These are phyloP conservation scores for Glyptemys insculpta DNA, from an alignment of 2,797 vertebrate genomes.

Conservation along the genomic window DNA sequence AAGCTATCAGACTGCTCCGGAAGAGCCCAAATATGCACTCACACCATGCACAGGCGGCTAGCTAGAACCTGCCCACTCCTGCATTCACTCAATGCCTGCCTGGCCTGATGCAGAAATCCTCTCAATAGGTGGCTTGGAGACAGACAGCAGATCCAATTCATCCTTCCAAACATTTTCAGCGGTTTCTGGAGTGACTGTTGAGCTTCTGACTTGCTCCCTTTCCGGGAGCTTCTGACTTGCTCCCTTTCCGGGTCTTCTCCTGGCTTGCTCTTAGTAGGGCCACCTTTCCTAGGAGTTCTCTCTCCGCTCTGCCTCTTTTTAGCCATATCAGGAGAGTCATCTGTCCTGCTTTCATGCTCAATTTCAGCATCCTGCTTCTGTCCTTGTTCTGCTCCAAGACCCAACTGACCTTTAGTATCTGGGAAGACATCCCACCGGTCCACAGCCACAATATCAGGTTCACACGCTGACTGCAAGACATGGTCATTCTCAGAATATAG, in stretches of 20 bases:
- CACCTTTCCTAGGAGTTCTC: conserved; percentile 3
- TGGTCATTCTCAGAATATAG: conserved; percentile 31
- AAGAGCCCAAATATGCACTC: background rate
- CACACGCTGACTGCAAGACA: conserved; percentile 74
- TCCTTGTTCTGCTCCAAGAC: background rate
- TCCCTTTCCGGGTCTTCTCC: background rate
- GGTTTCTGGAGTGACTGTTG: conserved; percentile 46
- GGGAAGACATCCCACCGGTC: conserved; percentile 84
- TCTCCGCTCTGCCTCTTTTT: conserved; percentile 68
- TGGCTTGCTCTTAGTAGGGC: background rate
- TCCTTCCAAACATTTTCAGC: conserved; percentile 72
- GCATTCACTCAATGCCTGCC: conserved; percentile 85
- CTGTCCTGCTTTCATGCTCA: background rate
- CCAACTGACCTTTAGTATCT: conserved; percentile 74
- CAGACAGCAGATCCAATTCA: conserved; percentile 74
- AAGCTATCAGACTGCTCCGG: background rate
- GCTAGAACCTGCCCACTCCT: background rate
- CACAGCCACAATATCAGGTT: conserved; percentile 81
- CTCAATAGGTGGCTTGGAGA: conserved; percentile 80
- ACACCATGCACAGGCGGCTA: conserved; percentile 34
- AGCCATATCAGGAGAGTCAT: conserved; percentile 20
- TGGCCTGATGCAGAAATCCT: conserved; percentile 92
- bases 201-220: too few relatives aligned
- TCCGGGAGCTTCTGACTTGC: conserved; percentile 43
- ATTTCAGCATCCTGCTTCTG: conserved; percentile 11